Conservation (phyloP, 92 coral and sea anemone genomes). For the Metridium senile region DNA sequence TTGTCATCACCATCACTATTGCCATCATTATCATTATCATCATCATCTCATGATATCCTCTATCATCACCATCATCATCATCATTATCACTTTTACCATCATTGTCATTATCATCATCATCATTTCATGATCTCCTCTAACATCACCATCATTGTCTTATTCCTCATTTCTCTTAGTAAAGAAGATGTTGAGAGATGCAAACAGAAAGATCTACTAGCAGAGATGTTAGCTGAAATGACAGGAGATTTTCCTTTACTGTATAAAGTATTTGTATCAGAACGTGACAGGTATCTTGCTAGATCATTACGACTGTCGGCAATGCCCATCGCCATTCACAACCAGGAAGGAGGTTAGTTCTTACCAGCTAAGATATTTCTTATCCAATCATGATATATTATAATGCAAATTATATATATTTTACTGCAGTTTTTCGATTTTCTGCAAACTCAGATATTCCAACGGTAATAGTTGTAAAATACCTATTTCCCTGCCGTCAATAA, state of each 20-base stretch:
- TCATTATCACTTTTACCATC: neutral
- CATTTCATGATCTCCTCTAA: neutral
- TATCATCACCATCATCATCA: neutral
- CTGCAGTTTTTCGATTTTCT: no score
- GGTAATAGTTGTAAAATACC: no score
- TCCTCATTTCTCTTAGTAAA: conserved; percentile 60
- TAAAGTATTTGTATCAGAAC: conserved; percentile 90
- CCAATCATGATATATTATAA: no score
- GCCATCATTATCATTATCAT: neutral
- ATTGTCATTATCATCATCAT: neutral
- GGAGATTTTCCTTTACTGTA: conserved; percentile 93
- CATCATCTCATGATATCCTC: neutral
- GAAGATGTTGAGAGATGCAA: conserved; percentile 98
- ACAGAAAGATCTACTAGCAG: conserved; percentile 94
- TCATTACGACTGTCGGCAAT: conserved; percentile 80
- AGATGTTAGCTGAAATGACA: conserved; percentile 97
- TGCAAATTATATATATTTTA: no score
- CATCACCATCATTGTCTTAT: neutral
- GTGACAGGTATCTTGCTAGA: conserved; percentile 87
- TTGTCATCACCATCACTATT: neutral
- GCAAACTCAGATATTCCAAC: no score
- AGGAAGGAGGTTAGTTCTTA: conserved; percentile 79
- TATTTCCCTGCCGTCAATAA: no score
- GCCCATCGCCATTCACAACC: conserved; percentile 76
- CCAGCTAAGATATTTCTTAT: no score